Conservation (phyloP, 2,888 invertebrate genomes). For the Pachliopta kotzebuea region DNA sequence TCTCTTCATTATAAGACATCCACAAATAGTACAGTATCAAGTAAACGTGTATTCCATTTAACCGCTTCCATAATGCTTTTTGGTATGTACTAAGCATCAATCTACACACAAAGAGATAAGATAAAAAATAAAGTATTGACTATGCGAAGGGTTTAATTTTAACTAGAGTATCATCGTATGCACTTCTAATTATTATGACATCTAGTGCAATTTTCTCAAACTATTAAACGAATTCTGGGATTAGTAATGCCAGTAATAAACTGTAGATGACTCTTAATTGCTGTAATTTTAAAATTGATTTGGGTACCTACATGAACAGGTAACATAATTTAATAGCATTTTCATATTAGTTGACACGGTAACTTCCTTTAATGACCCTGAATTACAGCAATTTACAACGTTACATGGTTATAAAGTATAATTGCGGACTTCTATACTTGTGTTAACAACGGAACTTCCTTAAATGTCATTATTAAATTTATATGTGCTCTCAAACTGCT, state of each 20-base stretch:
- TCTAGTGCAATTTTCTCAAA: conserved; percentile 7
- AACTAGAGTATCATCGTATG: too few species aligned
- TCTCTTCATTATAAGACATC: too few species aligned
- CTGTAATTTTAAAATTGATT: background rate
- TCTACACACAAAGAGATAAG: too few species aligned
- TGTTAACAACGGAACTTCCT: background rate
- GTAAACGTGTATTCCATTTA: too few species aligned
- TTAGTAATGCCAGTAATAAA: background rate
- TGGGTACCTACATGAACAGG: background rate
- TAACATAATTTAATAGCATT: background rate
- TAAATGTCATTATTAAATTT: background rate
- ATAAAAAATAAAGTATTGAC: too few species aligned
- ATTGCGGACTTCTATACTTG: conserved; percentile 1
- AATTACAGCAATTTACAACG: conserved; percentile 16
- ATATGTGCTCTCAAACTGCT: background rate
- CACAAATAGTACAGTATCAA: too few species aligned
- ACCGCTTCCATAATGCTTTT: too few species aligned
- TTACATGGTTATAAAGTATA: conserved; percentile 5
- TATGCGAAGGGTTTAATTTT: background rate
- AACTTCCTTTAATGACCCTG: conserved; percentile 10
- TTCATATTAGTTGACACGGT: conserved; percentile 9
- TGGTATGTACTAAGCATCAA: too few species aligned
- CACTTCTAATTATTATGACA: conserved; percentile 7
- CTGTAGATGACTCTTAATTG: conserved; percentile 8
- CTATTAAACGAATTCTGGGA: background rate